Percentiles rank a stretch among this genome's conserved stretches.
Evolutionary conservation across 2,888 invertebrate genomes (phyloP).

Genomic region (Erebia ligea): DNA sequence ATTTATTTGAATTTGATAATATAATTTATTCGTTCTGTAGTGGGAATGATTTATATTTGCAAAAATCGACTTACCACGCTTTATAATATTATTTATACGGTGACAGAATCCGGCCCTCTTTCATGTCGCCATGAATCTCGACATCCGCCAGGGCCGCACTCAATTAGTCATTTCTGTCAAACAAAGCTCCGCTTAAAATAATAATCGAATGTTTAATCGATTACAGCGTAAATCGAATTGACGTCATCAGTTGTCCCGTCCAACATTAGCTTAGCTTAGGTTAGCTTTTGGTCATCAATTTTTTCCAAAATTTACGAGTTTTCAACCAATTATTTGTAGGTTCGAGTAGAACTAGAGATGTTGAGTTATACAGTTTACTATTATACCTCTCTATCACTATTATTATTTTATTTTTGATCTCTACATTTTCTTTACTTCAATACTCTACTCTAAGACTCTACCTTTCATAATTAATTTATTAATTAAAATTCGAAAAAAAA

Average conservation of each 20-base stretch:
- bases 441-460: no score
- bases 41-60: not conserved
- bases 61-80: constrained; percentile 30
- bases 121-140: constrained; percentile 65
- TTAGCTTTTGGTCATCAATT: constrained; percentile 1
- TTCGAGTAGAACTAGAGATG: not conserved
- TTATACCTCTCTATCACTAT: no score
- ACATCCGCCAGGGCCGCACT: constrained; percentile 69
- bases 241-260: constrained; percentile 36
- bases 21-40: not conserved
- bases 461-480: no score
- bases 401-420: no score
- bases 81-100: constrained; percentile 56
- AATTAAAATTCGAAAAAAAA: no score
- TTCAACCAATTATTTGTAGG: constrained; percentile 7
- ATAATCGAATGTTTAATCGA: constrained; percentile 59
- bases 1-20: no score
- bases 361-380: no score
- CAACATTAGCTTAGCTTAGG: no score
- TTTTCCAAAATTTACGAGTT: constrained; percentile 2
- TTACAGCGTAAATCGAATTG: constrained; percentile 39
- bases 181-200: constrained; percentile 69
- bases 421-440: no score
- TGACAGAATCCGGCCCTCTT: constrained; percentile 53
- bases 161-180: constrained; percentile 76